Evolutionary conservation across 2,888 invertebrate species (phyloP).

Genomic region (Perizoma flavofasciatum): DNA sequence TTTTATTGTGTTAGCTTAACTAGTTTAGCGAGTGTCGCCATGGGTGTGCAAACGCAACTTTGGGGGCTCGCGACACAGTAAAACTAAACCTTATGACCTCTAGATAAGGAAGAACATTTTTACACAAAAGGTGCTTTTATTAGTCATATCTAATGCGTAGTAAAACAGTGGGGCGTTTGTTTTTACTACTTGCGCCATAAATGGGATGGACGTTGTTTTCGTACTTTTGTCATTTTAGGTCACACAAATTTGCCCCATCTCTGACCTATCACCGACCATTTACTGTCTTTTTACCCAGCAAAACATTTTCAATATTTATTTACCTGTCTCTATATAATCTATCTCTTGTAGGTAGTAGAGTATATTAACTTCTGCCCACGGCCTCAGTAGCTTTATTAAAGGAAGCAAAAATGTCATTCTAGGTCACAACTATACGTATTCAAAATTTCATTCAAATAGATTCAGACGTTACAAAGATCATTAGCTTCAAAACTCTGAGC

Average conservation of each 20-base stretch:
- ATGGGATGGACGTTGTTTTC: slow-evolving; percentile 31
- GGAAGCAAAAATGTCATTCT: no score
- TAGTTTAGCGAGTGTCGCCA: slow-evolving; percentile 68
- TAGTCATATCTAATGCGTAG: slow-evolving; percentile 58
- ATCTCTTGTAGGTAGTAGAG: no score
- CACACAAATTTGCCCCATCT: background rate
- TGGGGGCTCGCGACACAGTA: slow-evolving; percentile 19
- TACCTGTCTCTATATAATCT: no score
- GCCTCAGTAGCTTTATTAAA: no score
- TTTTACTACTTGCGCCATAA: slow-evolving; percentile 49
- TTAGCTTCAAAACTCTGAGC: no score
- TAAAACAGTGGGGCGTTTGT: slow-evolving; percentile 59
- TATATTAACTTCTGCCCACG: no score
- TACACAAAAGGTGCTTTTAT: slow-evolving; percentile 47
- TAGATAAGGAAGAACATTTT: slow-evolving; percentile 36
- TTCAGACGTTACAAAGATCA: no score
- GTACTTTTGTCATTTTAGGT: slow-evolving; percentile 28
- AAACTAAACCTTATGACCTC: slow-evolving; percentile 32
- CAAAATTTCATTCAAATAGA: no score
- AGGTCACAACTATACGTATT: no score
- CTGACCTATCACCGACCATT: background rate
- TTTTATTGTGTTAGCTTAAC: slow-evolving; percentile 81
- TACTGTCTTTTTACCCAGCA: background rate
- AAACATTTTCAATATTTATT: no score
- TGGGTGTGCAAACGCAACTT: slow-evolving; percentile 55